Evolutionary conservation across 2,888 invertebrate species (phyloP).

Genomic region (Rhagonycha lutea): DNA sequence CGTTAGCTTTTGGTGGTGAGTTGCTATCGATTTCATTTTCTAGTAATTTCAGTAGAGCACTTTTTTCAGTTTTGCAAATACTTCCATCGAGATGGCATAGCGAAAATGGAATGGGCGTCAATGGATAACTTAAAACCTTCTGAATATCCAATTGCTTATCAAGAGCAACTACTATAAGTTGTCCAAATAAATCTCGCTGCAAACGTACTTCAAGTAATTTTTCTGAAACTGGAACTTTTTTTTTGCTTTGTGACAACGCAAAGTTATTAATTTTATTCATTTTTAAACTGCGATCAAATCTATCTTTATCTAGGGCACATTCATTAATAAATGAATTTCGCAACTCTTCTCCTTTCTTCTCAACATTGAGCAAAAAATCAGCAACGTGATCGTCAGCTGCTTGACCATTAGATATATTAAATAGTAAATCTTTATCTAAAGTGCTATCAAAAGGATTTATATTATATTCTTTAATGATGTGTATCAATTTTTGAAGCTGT

Average conservation of each 20-base stretch:
- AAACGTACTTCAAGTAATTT: constrained; percentile 39
- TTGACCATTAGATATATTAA: constrained; percentile 39
- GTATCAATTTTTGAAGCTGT: constrained; percentile 28
- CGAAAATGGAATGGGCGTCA: background rate
- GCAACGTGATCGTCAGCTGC: constrained; percentile 31
- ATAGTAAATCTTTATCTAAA: constrained; percentile 32
- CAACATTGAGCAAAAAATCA: constrained; percentile 35
- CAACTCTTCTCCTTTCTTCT: constrained; percentile 32
- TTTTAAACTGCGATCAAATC: constrained; percentile 39
- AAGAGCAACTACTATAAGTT: constrained; percentile 35
- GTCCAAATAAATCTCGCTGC: constrained; percentile 42
- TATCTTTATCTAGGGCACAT: constrained; percentile 17
- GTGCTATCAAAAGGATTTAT: constrained; percentile 32
- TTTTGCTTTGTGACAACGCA: constrained; percentile 27
- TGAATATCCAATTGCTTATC: constrained; percentile 1
- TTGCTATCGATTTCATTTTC: background rate
- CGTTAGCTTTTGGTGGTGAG: background rate
- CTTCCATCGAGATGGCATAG: background rate
- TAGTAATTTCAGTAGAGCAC: background rate
- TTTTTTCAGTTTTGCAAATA: background rate
- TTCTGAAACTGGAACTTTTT: constrained; percentile 31
- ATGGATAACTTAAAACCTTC: background rate
- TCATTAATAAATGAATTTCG: constrained; percentile 34
- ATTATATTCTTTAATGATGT: constrained; percentile 28
- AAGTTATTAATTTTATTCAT: constrained; percentile 33